Percentiles rank a stretch among this genome's conserved stretches.
Evolutionary conservation across 2,888 invertebrate genomes (phyloP).

Genomic region (Troides helena): DNA sequence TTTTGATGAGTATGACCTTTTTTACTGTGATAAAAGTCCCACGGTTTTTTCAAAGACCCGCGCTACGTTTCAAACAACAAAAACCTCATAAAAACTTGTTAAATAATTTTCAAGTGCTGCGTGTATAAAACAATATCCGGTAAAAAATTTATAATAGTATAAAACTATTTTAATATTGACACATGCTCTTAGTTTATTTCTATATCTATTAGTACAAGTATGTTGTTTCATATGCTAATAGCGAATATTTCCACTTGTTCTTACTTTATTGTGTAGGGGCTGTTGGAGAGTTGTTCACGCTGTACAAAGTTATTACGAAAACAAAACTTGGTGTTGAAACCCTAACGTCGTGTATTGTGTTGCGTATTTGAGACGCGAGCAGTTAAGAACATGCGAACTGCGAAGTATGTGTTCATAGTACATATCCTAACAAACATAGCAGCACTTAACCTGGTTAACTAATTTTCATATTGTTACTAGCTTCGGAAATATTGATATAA

Average conservation of each 20-base stretch:
- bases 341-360: conserved; percentile 38
- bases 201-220: not conserved
- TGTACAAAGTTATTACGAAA: conserved; percentile 37
- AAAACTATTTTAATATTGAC: not conserved
- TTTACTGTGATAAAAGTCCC: not conserved
- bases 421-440: not conserved
- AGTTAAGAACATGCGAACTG: conserved; percentile 34
- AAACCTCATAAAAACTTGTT: not conserved
- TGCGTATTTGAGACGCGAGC: conserved; percentile 38
- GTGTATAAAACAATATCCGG: not conserved
- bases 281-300: conserved; percentile 32
- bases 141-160: not conserved
- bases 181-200: not conserved
- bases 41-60: not conserved
- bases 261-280: conserved; percentile 1
- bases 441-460: not conserved
- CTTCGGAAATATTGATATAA: not conserved
- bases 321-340: conserved; percentile 36
- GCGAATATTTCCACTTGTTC: not conserved
- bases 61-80: not conserved
- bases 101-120: not conserved
- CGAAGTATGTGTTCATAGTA: conserved; percentile 14
- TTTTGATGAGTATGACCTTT: too few relatives aligned
- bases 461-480: not conserved
- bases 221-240: not conserved